Evolutionary conservation across 2,113 vertebrate species (phyloP).

Genomic region (Ammodytes dubius): DNA sequence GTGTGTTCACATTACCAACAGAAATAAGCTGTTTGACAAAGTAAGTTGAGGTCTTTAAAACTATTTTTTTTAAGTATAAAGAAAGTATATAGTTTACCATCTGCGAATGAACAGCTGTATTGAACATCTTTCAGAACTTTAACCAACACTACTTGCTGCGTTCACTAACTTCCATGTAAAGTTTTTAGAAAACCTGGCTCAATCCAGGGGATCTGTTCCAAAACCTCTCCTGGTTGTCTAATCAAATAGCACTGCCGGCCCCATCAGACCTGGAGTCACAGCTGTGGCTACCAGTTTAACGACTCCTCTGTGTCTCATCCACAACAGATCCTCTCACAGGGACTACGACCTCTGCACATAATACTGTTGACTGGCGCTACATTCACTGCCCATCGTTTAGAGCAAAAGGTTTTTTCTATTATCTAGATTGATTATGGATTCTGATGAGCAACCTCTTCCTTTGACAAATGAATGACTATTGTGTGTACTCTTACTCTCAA

Average conservation of each 20-base stretch:
- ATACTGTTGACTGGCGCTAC: not conserved
- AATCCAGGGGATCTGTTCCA: not conserved
- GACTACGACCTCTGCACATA: not conserved
- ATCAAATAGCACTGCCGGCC: not conserved
- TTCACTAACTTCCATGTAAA: not conserved
- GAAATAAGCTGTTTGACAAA: no score
- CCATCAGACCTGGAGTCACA: not conserved
- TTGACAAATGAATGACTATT: not conserved
- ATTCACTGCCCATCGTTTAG: not conserved
- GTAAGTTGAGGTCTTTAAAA: not conserved
- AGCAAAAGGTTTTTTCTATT: not conserved
- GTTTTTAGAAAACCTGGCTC: not conserved
- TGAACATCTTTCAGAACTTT: not conserved
- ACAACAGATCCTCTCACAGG: constrained; percentile 1
- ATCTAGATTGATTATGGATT: not conserved
- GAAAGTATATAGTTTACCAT: not conserved
- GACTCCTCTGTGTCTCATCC: constrained; percentile 17
- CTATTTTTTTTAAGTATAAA: not conserved
- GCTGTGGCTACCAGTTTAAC: not conserved
- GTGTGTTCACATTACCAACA: no score
- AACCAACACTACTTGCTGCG: not conserved
- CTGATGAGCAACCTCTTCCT: not conserved
- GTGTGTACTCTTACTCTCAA: not conserved
- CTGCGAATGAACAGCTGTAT: no score
- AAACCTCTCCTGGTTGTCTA: not conserved